Evolutionary conservation across 2,797 vertebrate genomes (phyloP), one percentile per base, ranked within the genome.

Genomic region (Aulostomus chinensis): DNA sequence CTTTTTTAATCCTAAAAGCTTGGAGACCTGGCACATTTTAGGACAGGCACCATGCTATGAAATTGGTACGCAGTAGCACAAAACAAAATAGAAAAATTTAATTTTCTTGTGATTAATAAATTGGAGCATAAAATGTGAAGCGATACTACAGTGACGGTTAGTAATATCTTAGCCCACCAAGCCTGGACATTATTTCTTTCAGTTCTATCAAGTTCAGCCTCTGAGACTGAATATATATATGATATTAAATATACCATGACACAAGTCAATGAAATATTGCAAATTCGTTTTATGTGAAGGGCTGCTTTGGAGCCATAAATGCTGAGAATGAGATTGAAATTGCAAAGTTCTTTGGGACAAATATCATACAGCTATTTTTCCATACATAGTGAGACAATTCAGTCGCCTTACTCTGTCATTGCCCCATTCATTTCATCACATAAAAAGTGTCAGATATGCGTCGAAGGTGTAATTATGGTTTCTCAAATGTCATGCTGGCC

Each of bases 301-400:
- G 78, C 83, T 86, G 77, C 83, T 86, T 78, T 77, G 78, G 76
- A 86, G 81, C 83, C 63, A 83, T 85, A 86, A 87, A 87, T 85
- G 81, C 85, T 82, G 73, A 50, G 72, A 88, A 86, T 80, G 81
- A 88, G 81, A 88, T 84, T 87, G 87, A 81, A 89, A 88, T 86
- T 86, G 84, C 86, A 90, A 88, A 88, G 72, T 84, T 86, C 68
- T 80, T 81, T 68, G 68, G 51, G 80, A 81, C 80, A 86, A 84
- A 86, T 83, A 84, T 83, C 71, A 70, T 84, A 87, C 86, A 86
- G 86, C 38, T 74, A 48, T 48, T 73, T 74, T 65, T 69, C 58
- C 65, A 78, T 78, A n/a, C n/a, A n/a, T n/a, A n/a, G n/a, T n/a
- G n/a, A n/a, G n/a, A 62, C 53, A 73, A 74, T 76, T 78, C 73